Evolutionary conservation across 1,140 invertebrate genomes (phyloP).

Genomic region (Zaprionus ghesquierei): DNA sequence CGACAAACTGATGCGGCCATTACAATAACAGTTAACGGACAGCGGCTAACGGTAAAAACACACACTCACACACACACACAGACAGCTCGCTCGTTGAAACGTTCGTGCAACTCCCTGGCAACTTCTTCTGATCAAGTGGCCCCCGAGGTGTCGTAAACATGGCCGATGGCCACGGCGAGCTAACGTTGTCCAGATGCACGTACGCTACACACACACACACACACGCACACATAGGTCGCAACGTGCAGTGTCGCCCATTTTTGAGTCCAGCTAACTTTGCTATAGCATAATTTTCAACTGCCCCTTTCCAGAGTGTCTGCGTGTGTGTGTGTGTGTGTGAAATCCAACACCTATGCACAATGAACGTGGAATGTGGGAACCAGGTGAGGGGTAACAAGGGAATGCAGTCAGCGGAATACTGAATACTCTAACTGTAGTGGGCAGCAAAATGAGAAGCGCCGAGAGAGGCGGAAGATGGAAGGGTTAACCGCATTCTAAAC

Average conservation of each 20-base stretch:
- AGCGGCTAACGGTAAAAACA: conserved; percentile 1
- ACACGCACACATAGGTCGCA: neutral
- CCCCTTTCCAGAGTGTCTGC: neutral
- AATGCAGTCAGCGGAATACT: neutral
- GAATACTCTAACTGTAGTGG: neutral
- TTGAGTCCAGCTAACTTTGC: conserved; percentile 56
- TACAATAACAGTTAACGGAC: conserved; percentile 11
- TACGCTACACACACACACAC: conserved; percentile 12
- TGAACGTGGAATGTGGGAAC: conserved; percentile 17
- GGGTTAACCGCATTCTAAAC: neutral
- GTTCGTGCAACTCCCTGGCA: conserved; percentile 65
- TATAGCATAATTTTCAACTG: conserved; percentile 56
- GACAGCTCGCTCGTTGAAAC: conserved; percentile 34
- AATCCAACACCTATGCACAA: conserved; percentile 30
- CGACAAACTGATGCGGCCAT: conserved; percentile 18
- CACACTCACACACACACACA: neutral
- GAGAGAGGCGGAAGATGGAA: no score
- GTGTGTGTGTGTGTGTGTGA: conserved; percentile 5
- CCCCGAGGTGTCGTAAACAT: conserved; percentile 78
- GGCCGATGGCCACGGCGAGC: conserved; percentile 33
- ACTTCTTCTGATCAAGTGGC: conserved; percentile 77
- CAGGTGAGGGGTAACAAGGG: neutral
- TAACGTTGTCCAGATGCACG: conserved; percentile 42
- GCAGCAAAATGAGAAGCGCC: no score
- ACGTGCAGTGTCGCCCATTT: conserved; percentile 68